phyloP scores from a whole-genome alignment of 2,113 vertebrate genomes.

The Ceyx melanurus region DNA sequence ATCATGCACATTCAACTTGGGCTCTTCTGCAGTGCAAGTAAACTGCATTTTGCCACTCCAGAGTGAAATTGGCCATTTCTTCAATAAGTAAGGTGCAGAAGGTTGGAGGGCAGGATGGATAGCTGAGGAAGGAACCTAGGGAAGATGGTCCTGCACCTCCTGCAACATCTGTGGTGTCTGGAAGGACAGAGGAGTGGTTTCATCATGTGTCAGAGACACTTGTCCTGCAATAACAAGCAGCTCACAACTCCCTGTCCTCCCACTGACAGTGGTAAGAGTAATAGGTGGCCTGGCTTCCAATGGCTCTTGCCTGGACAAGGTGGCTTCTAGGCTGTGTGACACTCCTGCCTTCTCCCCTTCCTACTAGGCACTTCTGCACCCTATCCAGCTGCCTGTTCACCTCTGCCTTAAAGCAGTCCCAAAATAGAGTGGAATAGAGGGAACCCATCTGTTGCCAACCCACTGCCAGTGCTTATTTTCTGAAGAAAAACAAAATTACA shows the following conservation, averaged over 20 bases:
- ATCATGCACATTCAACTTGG: accelerated
- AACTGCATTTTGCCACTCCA: neutral
- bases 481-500: neutral
- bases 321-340: neutral
- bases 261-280: neutral
- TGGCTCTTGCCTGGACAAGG: neutral
- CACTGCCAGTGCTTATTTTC: neutral
- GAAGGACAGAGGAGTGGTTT: neutral
- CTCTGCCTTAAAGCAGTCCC: neutral
- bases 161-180: neutral
- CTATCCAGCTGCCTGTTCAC: neutral
- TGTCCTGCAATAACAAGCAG: neutral
- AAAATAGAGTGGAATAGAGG: neutral
- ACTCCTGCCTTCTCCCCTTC: neutral
- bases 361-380: neutral
- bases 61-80: neutral
- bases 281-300: neutral
- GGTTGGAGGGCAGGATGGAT: accelerated
- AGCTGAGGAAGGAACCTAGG: neutral
- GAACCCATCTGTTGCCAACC: neutral
- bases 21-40: neutral
- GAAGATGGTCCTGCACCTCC: neutral
- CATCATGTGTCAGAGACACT: neutral
- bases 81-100: neutral
- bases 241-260: neutral